Conservation (phyloP, 1,140 invertebrate species). For the Conus betulinus region DNA sequence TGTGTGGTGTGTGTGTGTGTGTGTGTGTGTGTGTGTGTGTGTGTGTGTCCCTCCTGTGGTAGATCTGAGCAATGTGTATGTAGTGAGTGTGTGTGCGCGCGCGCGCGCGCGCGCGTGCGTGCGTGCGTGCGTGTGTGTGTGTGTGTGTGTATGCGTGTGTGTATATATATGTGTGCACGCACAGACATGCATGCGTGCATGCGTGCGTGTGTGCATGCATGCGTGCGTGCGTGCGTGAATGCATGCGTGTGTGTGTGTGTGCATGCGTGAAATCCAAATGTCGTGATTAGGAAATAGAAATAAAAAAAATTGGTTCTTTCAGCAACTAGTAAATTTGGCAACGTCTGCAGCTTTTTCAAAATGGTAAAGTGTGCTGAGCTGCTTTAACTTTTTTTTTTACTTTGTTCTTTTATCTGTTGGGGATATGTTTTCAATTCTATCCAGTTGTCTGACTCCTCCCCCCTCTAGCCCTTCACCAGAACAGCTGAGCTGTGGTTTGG, state of each 20-base stretch:
- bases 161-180: constrained; percentile 1
- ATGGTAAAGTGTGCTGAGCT: too few relatives aligned
- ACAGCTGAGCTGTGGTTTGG: too few relatives aligned
- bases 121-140: not conserved
- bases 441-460: too few relatives aligned
- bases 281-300: not conserved
- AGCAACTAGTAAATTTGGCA: too few relatives aligned
- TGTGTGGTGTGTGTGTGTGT: not conserved
- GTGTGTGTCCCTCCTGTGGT: not conserved
- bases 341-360: too few relatives aligned
- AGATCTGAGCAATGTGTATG: not conserved
- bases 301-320: too few relatives aligned
- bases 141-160: constrained; percentile 12
- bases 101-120: not conserved
- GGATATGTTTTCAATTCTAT: too few relatives aligned
- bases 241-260: too few relatives aligned
- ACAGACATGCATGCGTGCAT: not conserved
- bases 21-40: constrained; percentile 18
- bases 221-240: not conserved
- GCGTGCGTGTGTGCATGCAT: not conserved
- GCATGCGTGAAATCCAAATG: too few relatives aligned
- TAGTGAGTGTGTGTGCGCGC: not conserved
- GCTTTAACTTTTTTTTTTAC: too few relatives aligned
- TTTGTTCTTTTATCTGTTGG: too few relatives aligned
- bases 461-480: too few relatives aligned